Base-by-base conservation (phyloP, 2,797 vertebrate genomes). In the Scomberomorus guttatus region DNA sequence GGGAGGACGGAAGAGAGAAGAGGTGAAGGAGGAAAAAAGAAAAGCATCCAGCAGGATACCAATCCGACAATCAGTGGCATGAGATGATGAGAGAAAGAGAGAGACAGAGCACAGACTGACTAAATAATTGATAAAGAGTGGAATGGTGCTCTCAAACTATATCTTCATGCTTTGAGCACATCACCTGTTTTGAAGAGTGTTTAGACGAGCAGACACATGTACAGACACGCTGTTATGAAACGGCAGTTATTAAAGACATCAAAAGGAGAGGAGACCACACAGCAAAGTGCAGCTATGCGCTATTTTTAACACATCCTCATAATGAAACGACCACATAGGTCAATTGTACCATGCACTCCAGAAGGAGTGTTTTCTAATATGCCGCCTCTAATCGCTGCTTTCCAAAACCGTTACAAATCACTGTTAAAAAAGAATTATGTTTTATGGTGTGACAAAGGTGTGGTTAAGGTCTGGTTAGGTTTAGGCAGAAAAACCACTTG, bases 81-180 rank as follows among this genome's bases (percentile, higher is more conserved):
- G 73, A 79, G 81, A 79, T 83, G 86, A 83, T 80, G 86, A 89
- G 85, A 72, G 80, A 27, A 18, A 73, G 67, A 80, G 58, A 73
- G 65, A 80, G 84, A 86, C 67, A 66, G 69, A 77, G 63, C 66
- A 70, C 74, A 84, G 89, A 48, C 71, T 60, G 80, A 48, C 73
- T 92, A 87, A 93, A 94, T 94, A 91, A 93, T 93, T 93, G 87
- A 94, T 92, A 61, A 73, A 79, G 74, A 85, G 85, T 51, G 81
- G 37, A 84, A 39, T 72, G 27, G 64, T 20, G 50, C 81, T 87
- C 81, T 80, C 82, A 80, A 83, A 90, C 76, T 66, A 67, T 85
- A 87, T 84, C 76, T 68, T 85, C 60, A 75, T 80, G 84, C 84
- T 87, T 64, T 51, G 77, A 91, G 83, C 80, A 74, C 61, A 60